These are phyloP conservation scores for Myanophis thanlyinensis DNA, from an alignment of 2,113 vertebrate genomes.

Conservation along the genomic window DNA sequence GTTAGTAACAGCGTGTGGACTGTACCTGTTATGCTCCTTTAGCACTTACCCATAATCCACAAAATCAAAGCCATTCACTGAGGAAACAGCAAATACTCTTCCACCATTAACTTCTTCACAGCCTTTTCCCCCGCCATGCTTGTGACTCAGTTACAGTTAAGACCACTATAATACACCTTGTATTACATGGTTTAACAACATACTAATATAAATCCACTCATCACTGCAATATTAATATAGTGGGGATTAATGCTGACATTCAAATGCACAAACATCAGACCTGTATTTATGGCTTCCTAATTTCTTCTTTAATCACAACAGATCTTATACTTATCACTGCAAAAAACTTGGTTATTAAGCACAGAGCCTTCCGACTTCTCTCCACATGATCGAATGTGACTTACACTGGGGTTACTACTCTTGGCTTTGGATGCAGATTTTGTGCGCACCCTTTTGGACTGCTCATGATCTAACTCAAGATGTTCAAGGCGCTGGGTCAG, in stretches of 20 bases:
- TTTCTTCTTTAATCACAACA: slow-evolving; percentile 84
- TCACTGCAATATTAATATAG: slow-evolving; percentile 70
- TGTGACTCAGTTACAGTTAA: slow-evolving; percentile 75
- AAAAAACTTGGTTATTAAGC: slow-evolving; percentile 85
- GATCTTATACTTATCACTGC: slow-evolving; percentile 97
- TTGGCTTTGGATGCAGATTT: slow-evolving; percentile 83
- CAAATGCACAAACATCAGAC: slow-evolving; percentile 59
- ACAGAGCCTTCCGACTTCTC: slow-evolving; percentile 77
- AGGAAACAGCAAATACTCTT: slow-evolving; percentile 68
- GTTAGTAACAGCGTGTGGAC: slow-evolving; percentile 50
- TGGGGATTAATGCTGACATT: slow-evolving; percentile 76
- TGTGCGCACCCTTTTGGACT: slow-evolving; percentile 83
- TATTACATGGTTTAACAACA: slow-evolving; percentile 73
- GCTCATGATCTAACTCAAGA: slow-evolving; percentile 91
- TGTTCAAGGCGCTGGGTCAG: slow-evolving; percentile 96
- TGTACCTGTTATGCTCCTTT: slow-evolving; percentile 59
- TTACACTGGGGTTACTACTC: slow-evolving; percentile 85
- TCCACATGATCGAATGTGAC: slow-evolving; percentile 82
- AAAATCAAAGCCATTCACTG: slow-evolving; percentile 50
- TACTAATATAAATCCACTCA: slow-evolving; percentile 74
- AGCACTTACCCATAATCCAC: slow-evolving; percentile 70
- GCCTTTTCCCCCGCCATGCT: slow-evolving; percentile 68
- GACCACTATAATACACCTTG: slow-evolving; percentile 65
- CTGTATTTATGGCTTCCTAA: slow-evolving; percentile 31
- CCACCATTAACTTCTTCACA: slow-evolving; percentile 73